Evolutionary conservation across 2,797 vertebrate genomes (phyloP), one percentile per base, ranked within the genome.

Genomic region (Pipistrellus nathusii): DNA sequence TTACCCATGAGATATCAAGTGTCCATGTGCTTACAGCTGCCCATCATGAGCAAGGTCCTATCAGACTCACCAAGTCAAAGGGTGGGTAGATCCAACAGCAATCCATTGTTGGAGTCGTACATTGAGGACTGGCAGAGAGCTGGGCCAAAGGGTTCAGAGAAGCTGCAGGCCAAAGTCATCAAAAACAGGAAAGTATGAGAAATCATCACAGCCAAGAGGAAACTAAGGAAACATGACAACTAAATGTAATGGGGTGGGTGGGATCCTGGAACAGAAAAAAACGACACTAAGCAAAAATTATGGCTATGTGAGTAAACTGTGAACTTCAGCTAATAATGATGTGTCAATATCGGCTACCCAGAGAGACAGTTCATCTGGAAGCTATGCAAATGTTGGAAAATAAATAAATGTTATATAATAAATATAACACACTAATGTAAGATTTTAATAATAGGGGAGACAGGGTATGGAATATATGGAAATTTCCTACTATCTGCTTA

Each of bases 161-260:
- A 82, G 17, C 44, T 38, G 5, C 6, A 20, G 23, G 73, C 32
- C 18, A 46, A 77, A 21, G 62, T 78, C 64, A 64, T 44, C 15
- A 62, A 44, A 89, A 71, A 84, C 80, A 78, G 72, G 72, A 71
- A 84, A 59, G 62, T 71, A 72, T 71, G 41, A 84, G 72, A 88
- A 59, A 59, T 13, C 35, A 2, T 87, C 48, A 32, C 0, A 73
- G 46, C 18, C 64, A 66, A 83, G 71, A 90, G 82, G 57, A 87
- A 57, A 59, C 55, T n/a, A 72, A 81, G 48, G 57, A 32, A 25
- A 78, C 35, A 15, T 3, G 15, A 62, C 14, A 32, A 21, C 35
- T 41, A 66, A 8, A 20, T 17, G 32, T 66, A 66, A 78, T 30
- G 13, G 69, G 48, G n/a, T 64, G 20, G 6, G 8, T 17, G 53